Evolutionary conservation across 2,113 vertebrate genomes (phyloP).

Genomic region (Ceratotherium simum): DNA sequence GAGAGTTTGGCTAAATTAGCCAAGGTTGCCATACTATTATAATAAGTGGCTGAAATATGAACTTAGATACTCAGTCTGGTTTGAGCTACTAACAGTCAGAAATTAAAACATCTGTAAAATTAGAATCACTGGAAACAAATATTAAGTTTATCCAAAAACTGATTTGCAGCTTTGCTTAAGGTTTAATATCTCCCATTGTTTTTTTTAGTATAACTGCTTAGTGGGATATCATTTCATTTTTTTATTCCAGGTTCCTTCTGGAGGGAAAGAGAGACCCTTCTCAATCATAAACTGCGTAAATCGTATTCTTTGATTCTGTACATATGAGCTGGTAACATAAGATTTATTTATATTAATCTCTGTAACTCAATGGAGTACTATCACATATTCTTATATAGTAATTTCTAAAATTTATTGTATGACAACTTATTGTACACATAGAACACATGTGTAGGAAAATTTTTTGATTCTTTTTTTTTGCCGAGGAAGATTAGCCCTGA

Average conservation of each 20-base stretch:
- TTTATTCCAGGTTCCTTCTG: neutral
- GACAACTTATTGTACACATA: neutral
- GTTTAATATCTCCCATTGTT: neutral
- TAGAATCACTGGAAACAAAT: neutral
- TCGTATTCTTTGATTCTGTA: neutral
- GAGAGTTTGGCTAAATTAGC: neutral
- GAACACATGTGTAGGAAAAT: neutral
- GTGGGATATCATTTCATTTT: neutral
- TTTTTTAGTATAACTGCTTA: neutral
- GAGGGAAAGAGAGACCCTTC: neutral
- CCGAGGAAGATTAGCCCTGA: too few species aligned
- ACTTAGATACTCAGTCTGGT: neutral
- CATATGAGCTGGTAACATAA: neutral
- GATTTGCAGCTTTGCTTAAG: neutral
- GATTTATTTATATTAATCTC: neutral
- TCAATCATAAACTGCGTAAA: neutral
- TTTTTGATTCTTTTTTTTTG: too few species aligned
- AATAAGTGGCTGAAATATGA: neutral
- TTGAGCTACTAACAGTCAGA: neutral
- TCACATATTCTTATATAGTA: neutral
- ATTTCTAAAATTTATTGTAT: neutral
- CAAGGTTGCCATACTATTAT: neutral
- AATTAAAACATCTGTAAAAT: conserved; percentile 10
- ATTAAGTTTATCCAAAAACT: neutral
- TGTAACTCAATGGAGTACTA: neutral